Evolutionary conservation across 2,888 invertebrate genomes (phyloP).

Genomic region (Prenolepis imparis): DNA sequence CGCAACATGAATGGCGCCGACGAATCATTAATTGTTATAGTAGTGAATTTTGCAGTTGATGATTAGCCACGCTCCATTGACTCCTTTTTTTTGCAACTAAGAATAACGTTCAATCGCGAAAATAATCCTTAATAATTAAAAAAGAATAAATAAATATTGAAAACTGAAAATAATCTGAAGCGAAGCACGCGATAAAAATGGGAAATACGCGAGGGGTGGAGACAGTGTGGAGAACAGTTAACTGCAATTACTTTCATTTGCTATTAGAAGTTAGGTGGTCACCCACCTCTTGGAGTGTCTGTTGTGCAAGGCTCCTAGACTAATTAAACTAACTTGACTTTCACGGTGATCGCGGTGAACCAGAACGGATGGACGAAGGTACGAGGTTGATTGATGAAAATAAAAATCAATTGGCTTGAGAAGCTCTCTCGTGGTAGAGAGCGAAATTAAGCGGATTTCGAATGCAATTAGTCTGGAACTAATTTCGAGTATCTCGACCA

Average conservation of each 20-base stretch:
- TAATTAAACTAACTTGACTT: slow-evolving; percentile 64
- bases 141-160: slow-evolving; percentile 35
- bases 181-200: background rate
- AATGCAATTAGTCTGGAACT: slow-evolving; percentile 43
- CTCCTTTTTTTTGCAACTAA: background rate
- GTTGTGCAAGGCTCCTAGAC: slow-evolving; percentile 47
- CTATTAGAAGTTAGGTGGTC: slow-evolving; percentile 51
- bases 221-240: slow-evolving; percentile 30
- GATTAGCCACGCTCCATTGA: background rate
- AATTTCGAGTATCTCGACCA: slow-evolving; percentile 17
- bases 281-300: background rate
- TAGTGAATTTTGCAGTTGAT: slow-evolving; percentile 43
- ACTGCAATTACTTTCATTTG: slow-evolving; percentile 57
- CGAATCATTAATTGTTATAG: slow-evolving; percentile 33
- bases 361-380: slow-evolving; percentile 32
- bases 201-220: slow-evolving; percentile 8
- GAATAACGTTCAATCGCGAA: slow-evolving; percentile 61
- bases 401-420: slow-evolving; percentile 59
- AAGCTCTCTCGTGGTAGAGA: slow-evolving; percentile 27
- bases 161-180: background rate
- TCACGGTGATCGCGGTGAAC: slow-evolving; percentile 46
- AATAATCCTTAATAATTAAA: slow-evolving; percentile 71
- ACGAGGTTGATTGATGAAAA: slow-evolving; percentile 61
- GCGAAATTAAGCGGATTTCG: slow-evolving; percentile 54
- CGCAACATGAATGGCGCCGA: slow-evolving; percentile 29